phyloP scores from a whole-genome alignment of 2,888 invertebrate species.

The Agriopis aurantiaria region DNA sequence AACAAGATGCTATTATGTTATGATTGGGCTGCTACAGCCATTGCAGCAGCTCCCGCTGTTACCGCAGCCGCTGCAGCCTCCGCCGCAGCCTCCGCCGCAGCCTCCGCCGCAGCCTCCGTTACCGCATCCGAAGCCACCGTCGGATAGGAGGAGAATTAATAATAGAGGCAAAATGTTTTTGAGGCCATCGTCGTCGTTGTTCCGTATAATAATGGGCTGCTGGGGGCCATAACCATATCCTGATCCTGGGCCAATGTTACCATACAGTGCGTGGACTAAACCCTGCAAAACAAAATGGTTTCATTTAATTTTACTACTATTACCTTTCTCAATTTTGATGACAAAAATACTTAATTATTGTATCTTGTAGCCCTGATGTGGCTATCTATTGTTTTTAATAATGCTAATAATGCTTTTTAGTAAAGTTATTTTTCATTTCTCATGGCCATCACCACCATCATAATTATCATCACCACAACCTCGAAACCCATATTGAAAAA shows the following conservation, averaged over 20 bases:
- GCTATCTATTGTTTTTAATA: no score
- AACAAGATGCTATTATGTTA: slow-evolving; percentile 22
- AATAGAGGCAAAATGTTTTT: slow-evolving; percentile 61
- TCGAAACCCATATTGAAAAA: no score
- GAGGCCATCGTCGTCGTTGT: slow-evolving; percentile 57
- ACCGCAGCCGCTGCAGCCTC: slow-evolving; percentile 42
- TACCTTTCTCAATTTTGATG: not conserved
- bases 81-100: slow-evolving; percentile 27
- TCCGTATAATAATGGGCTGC: slow-evolving; percentile 60
- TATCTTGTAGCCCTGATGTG: no score
- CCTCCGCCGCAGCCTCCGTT: slow-evolving; percentile 44
- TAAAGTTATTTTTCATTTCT: no score
- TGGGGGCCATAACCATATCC: slow-evolving; percentile 50
- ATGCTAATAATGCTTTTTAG: no score
- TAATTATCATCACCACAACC: no score
- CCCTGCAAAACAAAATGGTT: slow-evolving; percentile 48
- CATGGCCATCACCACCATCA: no score
- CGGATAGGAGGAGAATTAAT: slow-evolving; percentile 57
- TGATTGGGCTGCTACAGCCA: slow-evolving; percentile 51
- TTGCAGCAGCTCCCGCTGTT: slow-evolving; percentile 47
- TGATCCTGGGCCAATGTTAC: slow-evolving; percentile 46
- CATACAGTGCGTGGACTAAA: slow-evolving; percentile 58
- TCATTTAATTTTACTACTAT: slow-evolving; percentile 6
- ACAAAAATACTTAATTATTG: not conserved
- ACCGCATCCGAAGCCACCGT: slow-evolving; percentile 49